Base-by-base conservation (phyloP, 2,888 invertebrate species). In the Perizoma affinitatum region DNA sequence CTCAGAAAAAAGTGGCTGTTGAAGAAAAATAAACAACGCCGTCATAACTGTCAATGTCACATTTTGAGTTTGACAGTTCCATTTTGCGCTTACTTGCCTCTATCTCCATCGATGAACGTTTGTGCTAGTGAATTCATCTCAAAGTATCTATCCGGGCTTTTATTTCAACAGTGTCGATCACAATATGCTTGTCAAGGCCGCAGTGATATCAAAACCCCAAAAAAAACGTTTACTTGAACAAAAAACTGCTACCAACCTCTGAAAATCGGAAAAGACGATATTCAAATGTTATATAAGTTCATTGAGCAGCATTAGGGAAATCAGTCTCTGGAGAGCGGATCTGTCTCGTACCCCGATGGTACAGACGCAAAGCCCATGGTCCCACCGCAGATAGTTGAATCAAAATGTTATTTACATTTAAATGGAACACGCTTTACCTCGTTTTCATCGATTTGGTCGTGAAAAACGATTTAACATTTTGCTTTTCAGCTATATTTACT, bases 241-340 rank as follows among this genome's bases (percentile, higher is more conserved):
- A 22, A 22, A 22, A 22, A 22, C 3, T 4, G 11, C 3, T 7
- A 6, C 1, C 0, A 43, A 34, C 11, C 50, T 11, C 50, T 10
- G 78, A 82, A 79, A 79, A 81, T 75, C 75, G 79, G 82, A 80
- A 82, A 80, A 80, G 78, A 82, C 79, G 80, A 82, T 83, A 86
- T 86, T 86, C 84, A 83, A 84, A 87, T 84, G 74, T 78, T 79
- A 82, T 78, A 78, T 74, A 82, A 86, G 76, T 84, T 84, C 73
- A 68, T 71, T 67, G 80, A 81, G 80, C 80, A 79, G 75, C 82
- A 83, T 87, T 85, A 86, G 80, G 83, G 78, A 85, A 84, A 86
- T 83, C 79, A 76, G 72, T 73, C 84, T 72, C 79, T 33, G 10
- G 73, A 68, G 80, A 68, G 79, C 34, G 59, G 65, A 67, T 68